Percentiles rank a stretch among this genome's conserved stretches.
phyloP scores from a whole-genome alignment of 1,140 invertebrate genomes.

The Pseudomyrmex dendroicus region DNA sequence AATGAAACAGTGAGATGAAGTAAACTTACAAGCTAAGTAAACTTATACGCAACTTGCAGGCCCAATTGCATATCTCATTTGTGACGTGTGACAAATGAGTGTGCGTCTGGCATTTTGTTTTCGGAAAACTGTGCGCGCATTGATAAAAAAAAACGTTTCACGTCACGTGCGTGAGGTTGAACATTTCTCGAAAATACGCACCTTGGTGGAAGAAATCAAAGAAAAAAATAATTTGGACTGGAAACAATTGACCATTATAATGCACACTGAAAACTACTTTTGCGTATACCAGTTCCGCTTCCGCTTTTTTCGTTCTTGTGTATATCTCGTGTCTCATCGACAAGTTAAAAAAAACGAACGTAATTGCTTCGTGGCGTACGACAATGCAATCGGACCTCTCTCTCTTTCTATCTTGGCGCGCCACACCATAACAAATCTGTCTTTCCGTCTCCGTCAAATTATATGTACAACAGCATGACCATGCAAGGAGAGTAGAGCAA shows the following conservation, averaged over 20 bases:
- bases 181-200: background rate
- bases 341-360: background rate
- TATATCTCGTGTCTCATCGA: background rate
- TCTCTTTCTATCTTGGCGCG: background rate
- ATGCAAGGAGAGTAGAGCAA: constrained; percentile 51
- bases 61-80: constrained; percentile 49
- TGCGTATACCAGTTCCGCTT: background rate
- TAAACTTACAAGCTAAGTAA: constrained; percentile 14
- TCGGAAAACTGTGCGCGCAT: background rate
- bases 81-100: background rate
- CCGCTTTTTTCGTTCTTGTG: background rate
- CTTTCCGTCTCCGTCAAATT: constrained; percentile 37
- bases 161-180: background rate
- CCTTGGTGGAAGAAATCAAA: background rate
- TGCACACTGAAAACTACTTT: constrained; percentile 23
- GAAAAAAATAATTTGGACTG: constrained; percentile 16
- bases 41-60: constrained; percentile 22
- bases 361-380: background rate
- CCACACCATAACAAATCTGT: background rate
- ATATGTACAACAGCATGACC: constrained; percentile 57
- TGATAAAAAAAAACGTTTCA: background rate
- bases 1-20: constrained; percentile 8
- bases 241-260: constrained; percentile 19
- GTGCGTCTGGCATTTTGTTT: background rate
- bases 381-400: constrained; percentile 50